Base-by-base conservation (phyloP, 1,140 invertebrate genomes). In the Pararge aegeria region DNA sequence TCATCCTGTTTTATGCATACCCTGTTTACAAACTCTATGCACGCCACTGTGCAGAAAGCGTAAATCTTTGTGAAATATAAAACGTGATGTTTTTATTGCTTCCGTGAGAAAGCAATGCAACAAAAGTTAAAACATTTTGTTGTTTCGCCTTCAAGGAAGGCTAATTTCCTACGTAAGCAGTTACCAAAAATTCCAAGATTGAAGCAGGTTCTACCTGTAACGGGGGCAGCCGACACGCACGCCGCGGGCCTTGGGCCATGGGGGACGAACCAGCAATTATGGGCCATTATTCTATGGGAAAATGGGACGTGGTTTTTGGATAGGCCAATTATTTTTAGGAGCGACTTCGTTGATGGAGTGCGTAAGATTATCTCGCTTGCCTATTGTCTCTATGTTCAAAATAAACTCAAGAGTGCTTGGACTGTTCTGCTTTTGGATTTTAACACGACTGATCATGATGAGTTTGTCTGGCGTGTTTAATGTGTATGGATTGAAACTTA, bases 201-300 rank as follows among this genome's bases (percentile, higher is more conserved):
- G 40, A 15, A 55, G 52, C 30, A 16, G n/a, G 44, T 27, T 59
- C 49, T 57, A 50, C 55, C 55, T 58, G 55, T 51, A 29, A 16
- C 44, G 12, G 30, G 2, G 55, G 21, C 19, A 18, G 30, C 5
- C 18, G 19, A 9, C 57, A 60, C 57, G 57, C 57, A 59, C 37
- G 50, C 57, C 50, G 13, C 49, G n/a, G 40, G 57, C 57, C 18
- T 4, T 13, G 10, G 1, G 9, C 1, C 15, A 2, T 4, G 2
- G 24, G 10, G 30, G 7, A 9, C 9, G 3, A 65, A 54, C 68
- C 65, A 42, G 12, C 40, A 51, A 71, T 71, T 71, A 71, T 20
- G 55, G 19, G 29, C 59, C 55, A 71, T 71, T 71, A 60, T 38
- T 50, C 57, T 60, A 60, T 52, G 34, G 18, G 50, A 50, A 59